phyloP scores from a whole-genome alignment of 2,113 vertebrate species.

The Trogon surrucura region DNA sequence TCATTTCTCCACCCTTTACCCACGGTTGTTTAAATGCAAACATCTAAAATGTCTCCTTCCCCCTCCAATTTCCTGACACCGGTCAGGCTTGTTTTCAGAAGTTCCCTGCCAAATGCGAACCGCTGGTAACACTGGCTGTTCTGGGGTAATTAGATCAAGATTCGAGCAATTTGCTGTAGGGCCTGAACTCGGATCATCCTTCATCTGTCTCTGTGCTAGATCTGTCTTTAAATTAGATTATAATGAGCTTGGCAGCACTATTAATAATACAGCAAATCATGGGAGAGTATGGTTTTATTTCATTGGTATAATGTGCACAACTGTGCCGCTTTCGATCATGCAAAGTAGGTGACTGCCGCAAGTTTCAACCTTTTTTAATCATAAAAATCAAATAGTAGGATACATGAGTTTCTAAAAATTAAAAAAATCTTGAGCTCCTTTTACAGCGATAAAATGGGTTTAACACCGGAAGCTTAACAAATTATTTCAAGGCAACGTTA shows the following conservation, averaged over 20 bases:
- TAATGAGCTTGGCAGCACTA: constrained; percentile 60
- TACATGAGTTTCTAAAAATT: constrained; percentile 13
- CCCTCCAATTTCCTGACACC: neutral
- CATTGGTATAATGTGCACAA: neutral
- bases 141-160: constrained; percentile 62
- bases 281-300: constrained; percentile 34
- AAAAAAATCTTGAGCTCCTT: constrained; percentile 7
- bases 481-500: neutral
- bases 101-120: neutral
- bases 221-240: constrained; percentile 67
- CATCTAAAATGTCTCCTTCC: neutral
- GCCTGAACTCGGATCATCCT: constrained; percentile 48
- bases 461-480: neutral
- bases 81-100: neutral
- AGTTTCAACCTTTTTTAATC: constrained; percentile 42
- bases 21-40: neutral
- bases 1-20: neutral
- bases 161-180: constrained; percentile 58
- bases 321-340: neutral
- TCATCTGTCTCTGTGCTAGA: constrained; percentile 40
- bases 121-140: neutral
- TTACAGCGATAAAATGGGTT: neutral
- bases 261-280: constrained; percentile 50
- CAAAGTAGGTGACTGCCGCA: neutral
- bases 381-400: constrained; percentile 28